Percentiles rank a stretch among this genome's conserved stretches.
phyloP scores from a whole-genome alignment of 2,888 invertebrate species.

The Oscheius sp. region DNA sequence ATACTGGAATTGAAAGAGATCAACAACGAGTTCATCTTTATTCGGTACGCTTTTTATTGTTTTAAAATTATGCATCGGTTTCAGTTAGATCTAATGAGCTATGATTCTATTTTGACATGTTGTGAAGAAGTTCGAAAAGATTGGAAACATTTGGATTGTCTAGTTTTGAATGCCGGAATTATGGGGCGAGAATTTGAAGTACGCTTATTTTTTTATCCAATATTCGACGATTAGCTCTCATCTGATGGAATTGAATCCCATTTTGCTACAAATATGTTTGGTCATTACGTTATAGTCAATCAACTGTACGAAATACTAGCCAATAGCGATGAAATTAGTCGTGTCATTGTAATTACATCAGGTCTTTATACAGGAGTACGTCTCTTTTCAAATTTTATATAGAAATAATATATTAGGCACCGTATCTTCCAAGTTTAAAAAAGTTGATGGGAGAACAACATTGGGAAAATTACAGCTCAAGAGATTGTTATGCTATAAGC shows the following conservation, averaged over 20 bases:
- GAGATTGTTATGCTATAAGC: conserved; percentile 71
- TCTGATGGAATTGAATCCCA: conserved; percentile 83
- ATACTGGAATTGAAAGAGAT: not conserved
- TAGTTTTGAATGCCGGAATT: conserved; percentile 87
- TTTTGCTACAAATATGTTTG: conserved; percentile 86
- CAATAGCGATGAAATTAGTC: conserved; percentile 79
- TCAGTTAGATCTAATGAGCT: conserved; percentile 58
- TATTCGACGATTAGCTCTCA: conserved; percentile 77
- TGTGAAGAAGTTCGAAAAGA: conserved; percentile 42
- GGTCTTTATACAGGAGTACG: conserved; percentile 68
- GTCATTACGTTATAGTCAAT: conserved; percentile 84
- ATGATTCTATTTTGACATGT: conserved; percentile 49
- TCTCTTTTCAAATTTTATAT: not conserved
- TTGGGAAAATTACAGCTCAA: conserved; percentile 64
- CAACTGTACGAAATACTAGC: conserved; percentile 76
- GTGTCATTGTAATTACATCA: conserved; percentile 75
- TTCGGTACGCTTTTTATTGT: not conserved
- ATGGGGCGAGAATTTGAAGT: conserved; percentile 76
- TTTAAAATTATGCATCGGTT: not conserved
- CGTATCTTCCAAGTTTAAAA: conserved; percentile 30
- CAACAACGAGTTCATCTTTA: conserved; percentile 26
- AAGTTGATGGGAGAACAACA: conserved; percentile 53
- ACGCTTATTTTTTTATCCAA: not conserved
- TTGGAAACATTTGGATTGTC: conserved; percentile 78
- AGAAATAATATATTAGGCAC: not conserved